Evolutionary conservation across 1,140 invertebrate species (phyloP).

Genomic region (Acromyrmex charruanus): DNA sequence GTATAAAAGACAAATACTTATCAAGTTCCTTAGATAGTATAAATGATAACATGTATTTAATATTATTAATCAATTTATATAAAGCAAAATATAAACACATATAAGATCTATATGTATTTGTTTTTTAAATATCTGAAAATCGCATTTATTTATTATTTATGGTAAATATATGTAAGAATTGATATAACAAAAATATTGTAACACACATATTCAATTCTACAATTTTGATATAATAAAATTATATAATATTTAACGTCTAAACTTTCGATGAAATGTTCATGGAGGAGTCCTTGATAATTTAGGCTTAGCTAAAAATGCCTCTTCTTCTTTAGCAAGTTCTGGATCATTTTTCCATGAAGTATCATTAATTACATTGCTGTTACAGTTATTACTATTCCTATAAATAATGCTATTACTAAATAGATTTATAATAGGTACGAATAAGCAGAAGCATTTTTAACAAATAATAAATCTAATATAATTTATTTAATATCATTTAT

Average conservation of each 20-base stretch:
- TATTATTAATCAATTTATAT: background rate
- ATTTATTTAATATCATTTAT: conserved; percentile 56
- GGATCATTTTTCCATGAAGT: conserved; percentile 20
- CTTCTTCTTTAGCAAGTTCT: conserved; percentile 62
- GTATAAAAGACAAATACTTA: background rate
- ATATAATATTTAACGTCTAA: background rate
- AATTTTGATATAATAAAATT: conserved; percentile 20
- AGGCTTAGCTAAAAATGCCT: conserved; percentile 80
- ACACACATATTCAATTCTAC: background rate
- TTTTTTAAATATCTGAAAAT: conserved; percentile 12
- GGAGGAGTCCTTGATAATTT: conserved; percentile 80
- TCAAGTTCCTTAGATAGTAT: background rate
- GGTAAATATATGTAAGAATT: conserved; percentile 50
- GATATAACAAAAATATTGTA: conserved; percentile 6
- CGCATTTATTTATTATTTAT: conserved; percentile 38
- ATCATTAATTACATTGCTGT: conserved; percentile 26
- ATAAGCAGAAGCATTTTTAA: conserved; percentile 35
- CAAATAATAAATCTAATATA: conserved; percentile 32
- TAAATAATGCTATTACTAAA: conserved; percentile 40
- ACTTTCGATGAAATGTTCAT: conserved; percentile 6
- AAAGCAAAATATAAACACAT: background rate
- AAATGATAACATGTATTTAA: conserved; percentile 10
- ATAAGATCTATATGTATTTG: conserved; percentile 7
- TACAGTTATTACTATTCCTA: conserved; percentile 48
- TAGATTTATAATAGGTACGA: background rate